A percentile compares a stretch with the other conserved stretches of the same genome.
Evolutionary conservation across 2,888 invertebrate species (phyloP).

Genomic region (Zaprionus lineosus): DNA sequence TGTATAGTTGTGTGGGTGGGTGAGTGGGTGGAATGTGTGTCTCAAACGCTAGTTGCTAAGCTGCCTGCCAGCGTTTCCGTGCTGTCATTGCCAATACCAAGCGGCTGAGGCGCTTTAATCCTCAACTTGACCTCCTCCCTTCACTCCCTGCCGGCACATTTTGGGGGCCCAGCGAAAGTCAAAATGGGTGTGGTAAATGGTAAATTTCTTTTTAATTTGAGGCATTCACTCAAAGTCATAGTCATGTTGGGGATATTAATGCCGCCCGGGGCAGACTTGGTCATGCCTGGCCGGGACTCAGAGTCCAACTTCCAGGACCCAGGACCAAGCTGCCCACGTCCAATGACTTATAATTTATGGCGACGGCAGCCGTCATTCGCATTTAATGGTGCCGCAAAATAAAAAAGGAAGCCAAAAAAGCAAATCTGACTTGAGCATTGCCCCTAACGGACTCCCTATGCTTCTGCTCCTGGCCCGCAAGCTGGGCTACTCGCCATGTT

Average conservation of each 20-base stretch:
- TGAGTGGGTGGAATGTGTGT: not conserved
- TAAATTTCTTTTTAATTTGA: slow-evolving; percentile 81
- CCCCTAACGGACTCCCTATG: no score
- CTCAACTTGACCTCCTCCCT: not conserved
- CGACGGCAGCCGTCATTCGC: slow-evolving; percentile 56
- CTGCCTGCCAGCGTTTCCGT: slow-evolving; percentile 29
- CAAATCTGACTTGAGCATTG: slow-evolving; percentile 15
- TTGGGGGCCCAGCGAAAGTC: slow-evolving; percentile 6
- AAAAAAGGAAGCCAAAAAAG: slow-evolving; percentile 14
- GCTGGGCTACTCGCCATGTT: not conserved
- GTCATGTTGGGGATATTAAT: slow-evolving; percentile 78
- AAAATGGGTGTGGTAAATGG: slow-evolving; percentile 68
- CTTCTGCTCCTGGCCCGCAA: no score
- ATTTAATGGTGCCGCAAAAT: slow-evolving; percentile 58
- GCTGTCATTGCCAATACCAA: slow-evolving; percentile 40
- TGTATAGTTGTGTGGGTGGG: slow-evolving; percentile 3
- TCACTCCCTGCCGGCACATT: slow-evolving; percentile 5
- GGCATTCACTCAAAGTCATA: slow-evolving; percentile 80
- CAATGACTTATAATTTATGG: slow-evolving; percentile 80
- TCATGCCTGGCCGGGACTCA: not conserved
- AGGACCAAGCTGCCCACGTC: slow-evolving; percentile 39
- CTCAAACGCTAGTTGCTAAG: slow-evolving; percentile 18
- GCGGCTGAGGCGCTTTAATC: slow-evolving; percentile 30
- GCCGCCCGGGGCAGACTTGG: slow-evolving; percentile 31
- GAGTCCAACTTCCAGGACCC: not conserved